Evolutionary conservation across 2,797 vertebrate genomes (phyloP).

Genomic region (Fistularia tabacaria): DNA sequence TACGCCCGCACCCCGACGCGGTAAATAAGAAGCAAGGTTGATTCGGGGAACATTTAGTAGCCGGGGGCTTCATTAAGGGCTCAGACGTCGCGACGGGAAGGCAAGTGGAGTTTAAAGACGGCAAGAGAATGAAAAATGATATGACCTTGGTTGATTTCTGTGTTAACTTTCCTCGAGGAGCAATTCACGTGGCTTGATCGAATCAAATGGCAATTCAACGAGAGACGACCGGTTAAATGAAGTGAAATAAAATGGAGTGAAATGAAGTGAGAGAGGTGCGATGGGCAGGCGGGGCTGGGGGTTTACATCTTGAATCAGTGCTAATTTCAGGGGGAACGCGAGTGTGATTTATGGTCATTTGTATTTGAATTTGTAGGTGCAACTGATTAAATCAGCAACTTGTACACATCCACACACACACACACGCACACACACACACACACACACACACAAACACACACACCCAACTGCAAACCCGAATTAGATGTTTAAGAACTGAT

Average conservation of each 20-base stretch:
- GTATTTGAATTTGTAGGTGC: conserved; percentile 41
- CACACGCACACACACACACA: conserved; percentile 4
- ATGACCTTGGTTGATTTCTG: conserved; percentile 27
- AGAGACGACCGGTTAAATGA: conserved; percentile 34
- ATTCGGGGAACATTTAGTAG: conserved; percentile 41
- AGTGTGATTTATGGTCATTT: conserved; percentile 39
- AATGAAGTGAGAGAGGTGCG: conserved; percentile 13
- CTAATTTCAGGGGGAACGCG: conserved; percentile 34
- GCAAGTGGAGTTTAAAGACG: conserved; percentile 18
- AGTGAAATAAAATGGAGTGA: conserved; percentile 35
- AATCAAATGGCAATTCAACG: conserved; percentile 42
- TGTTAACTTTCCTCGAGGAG: conserved; percentile 42
- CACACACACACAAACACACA: conserved; percentile 5
- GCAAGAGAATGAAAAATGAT: conserved; percentile 16
- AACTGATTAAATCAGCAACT: conserved; percentile 63
- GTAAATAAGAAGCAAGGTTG: conserved; percentile 69
- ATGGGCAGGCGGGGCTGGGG: conserved; percentile 8
- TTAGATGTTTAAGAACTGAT: conserved; percentile 71
- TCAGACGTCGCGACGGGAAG: conserved; percentile 25
- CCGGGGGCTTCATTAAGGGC: conserved; percentile 33
- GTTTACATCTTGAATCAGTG: conserved; percentile 36
- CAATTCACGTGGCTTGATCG: conserved; percentile 41
- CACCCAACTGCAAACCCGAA: conserved; percentile 62
- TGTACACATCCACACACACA: conserved; percentile 49
- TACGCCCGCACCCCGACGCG: conserved; percentile 65